Evolutionary conservation across 2,888 invertebrate genomes (phyloP).

Genomic region (Cheilosia urbana): DNA sequence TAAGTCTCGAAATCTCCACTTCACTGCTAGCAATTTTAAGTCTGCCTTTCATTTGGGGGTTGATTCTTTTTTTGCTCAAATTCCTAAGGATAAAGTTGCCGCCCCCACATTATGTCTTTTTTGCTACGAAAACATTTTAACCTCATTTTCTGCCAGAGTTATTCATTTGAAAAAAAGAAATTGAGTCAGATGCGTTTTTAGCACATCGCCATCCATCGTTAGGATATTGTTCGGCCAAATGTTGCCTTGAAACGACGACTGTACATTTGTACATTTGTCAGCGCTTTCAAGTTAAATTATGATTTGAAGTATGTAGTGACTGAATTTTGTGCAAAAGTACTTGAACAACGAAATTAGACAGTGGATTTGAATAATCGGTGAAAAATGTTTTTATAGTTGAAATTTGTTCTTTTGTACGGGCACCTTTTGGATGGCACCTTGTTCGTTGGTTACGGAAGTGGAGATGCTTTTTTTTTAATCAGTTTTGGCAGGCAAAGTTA

Average conservation of each 20-base stretch:
- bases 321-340: not conserved
- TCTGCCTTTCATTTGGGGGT: not conserved
- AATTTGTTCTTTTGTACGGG: slow-evolving; percentile 33
- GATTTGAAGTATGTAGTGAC: no score
- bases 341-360: not conserved
- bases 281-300: no score
- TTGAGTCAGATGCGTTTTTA: slow-evolving; percentile 40
- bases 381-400: slow-evolving; percentile 9
- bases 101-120: slow-evolving; percentile 9
- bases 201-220: slow-evolving; percentile 23
- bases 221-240: slow-evolving; percentile 35
- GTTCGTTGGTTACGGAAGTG: slow-evolving; percentile 4
- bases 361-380: not conserved
- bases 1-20: slow-evolving; percentile 23
- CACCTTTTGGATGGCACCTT: slow-evolving; percentile 20
- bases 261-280: not conserved
- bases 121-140: slow-evolving; percentile 11
- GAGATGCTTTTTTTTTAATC: not conserved
- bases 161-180: slow-evolving; percentile 33
- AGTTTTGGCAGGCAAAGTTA: not conserved
- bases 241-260: not conserved
- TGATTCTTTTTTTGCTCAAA: not conserved
- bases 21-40: slow-evolving; percentile 8
- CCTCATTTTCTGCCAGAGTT: slow-evolving; percentile 24
- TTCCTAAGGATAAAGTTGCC: slow-evolving; percentile 1